Percentiles rank a stretch among this genome's conserved stretches.
phyloP scores from a whole-genome alignment of 2,113 vertebrate species.

The Prochilodus magdalenae region DNA sequence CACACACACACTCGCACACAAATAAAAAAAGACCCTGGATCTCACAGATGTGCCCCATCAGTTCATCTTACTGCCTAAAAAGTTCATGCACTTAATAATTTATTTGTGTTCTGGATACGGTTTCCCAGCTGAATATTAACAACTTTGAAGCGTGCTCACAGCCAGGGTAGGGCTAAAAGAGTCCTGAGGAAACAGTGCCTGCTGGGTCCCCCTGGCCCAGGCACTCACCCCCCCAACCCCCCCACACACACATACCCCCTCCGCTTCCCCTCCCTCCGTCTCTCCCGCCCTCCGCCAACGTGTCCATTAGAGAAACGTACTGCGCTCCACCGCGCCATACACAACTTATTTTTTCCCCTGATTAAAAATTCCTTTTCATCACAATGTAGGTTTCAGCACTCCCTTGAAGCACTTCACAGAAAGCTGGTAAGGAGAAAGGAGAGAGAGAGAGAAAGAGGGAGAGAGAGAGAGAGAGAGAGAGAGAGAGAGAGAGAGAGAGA shows the following conservation, averaged over 20 bases:
- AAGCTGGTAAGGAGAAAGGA: conserved; percentile 51
- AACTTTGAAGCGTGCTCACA: conserved; percentile 96
- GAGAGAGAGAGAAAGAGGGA: not conserved
- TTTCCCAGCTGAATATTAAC: conserved; percentile 99
- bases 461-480: not conserved
- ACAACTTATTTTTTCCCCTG: conserved; percentile 80
- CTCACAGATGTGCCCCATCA: conserved; percentile 97
- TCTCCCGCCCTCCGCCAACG: conserved; percentile 47
- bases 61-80: conserved; percentile 99
- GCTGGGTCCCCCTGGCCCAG: conserved; percentile 79
- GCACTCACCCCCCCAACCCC: conserved; percentile 22
- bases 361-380: conserved; percentile 91
- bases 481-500: not conserved
- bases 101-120: conserved; percentile 99
- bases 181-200: conserved; percentile 83
- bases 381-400: conserved; percentile 77
- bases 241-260: not conserved
- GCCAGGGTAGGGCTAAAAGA: conserved; percentile 82
- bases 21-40: conserved; percentile 87
- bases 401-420: conserved; percentile 71
- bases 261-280: conserved; percentile 33
- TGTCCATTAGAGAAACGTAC: conserved; percentile 77
- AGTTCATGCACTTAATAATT: conserved; percentile 99
- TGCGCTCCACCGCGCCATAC: conserved; percentile 61
- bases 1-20: conserved; percentile 72